Evolutionary conservation across 2,888 invertebrate species (phyloP), one percentile per base, ranked within the genome.

Genomic region (Nomada goodeniana): DNA sequence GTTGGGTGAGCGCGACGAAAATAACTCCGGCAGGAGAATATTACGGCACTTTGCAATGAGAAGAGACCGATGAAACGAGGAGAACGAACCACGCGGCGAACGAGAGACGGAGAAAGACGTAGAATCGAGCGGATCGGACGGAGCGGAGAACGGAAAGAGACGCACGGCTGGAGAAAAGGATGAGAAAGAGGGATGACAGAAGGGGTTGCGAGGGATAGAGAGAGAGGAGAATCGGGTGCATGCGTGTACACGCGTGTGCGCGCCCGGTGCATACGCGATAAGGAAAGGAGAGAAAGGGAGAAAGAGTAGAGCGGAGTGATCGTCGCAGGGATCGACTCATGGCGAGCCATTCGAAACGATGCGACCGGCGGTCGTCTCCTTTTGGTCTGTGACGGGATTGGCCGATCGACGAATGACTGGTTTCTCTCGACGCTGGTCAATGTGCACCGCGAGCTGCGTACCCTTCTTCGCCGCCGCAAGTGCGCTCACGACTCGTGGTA

Each of bases 31-130:
- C 84, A 84, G 87, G 88, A 89, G 89, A 90, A 88, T 89, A 90
- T 90, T 90, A 90, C 89, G 88, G 89, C 90, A 90, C 89, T 89
- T 88, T 83, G 83, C 85, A 83, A 85, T 85, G 82, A 88, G 81
- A 72, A 86, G 84, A 84, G 82, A 84, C 80, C 77, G 70, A 81
- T 71, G 78, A 53, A 63, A 74, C 76, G 82, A 72, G 71, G 75
- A 18, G 76, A 73, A 44, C 55, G 64, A 52, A 52, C 50, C 42
- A 29, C 74, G 67, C 61, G 26, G 47, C 7, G 64, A 23, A 53
- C 60, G 70, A 70, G 53, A 42, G 23, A 70, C 36, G 23, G 50
- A 18, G 72, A 44, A 36, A 64, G 77, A 77, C 77, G 59, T 59
- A 77, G 71, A 71, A 18, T 63, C 78, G 10, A 23, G 57, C 11